Evolutionary conservation across 2,797 vertebrate genomes (phyloP).

Genomic region (Artibeus lituratus): DNA sequence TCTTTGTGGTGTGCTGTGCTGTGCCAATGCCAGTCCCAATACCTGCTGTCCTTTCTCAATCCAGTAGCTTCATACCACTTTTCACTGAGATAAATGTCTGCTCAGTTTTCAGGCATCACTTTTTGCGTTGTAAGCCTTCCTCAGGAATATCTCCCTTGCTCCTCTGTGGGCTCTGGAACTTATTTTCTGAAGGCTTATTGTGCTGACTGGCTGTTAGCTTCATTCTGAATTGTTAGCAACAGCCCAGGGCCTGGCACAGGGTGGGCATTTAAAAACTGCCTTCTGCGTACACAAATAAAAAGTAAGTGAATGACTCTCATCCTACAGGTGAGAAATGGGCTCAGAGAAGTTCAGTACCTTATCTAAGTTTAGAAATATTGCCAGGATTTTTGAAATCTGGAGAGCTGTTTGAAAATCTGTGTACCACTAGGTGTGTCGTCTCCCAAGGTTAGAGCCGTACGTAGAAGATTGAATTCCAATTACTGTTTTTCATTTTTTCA

Average conservation of each 20-base stretch:
- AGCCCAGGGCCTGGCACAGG: neutral
- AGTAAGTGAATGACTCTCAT: neutral
- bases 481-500: neutral
- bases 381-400: neutral
- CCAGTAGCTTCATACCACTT: neutral
- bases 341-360: neutral
- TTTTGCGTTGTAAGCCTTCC: neutral
- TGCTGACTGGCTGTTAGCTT: neutral
- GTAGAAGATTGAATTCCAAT: neutral
- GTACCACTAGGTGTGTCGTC: rapidly evolving
- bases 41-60: neutral
- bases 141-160: neutral
- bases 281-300: neutral
- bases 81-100: neutral
- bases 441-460: neutral
- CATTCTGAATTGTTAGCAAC: neutral
- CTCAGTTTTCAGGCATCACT: neutral
- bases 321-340: neutral
- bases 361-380: neutral
- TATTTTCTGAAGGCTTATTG: neutral
- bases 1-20: neutral
- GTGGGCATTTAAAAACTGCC: neutral
- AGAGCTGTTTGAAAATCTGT: neutral
- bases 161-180: neutral
- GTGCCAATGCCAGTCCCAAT: rapidly evolving